phyloP scores from a whole-genome alignment of 2,888 invertebrate species.

The Troides oblongomaculatus region DNA sequence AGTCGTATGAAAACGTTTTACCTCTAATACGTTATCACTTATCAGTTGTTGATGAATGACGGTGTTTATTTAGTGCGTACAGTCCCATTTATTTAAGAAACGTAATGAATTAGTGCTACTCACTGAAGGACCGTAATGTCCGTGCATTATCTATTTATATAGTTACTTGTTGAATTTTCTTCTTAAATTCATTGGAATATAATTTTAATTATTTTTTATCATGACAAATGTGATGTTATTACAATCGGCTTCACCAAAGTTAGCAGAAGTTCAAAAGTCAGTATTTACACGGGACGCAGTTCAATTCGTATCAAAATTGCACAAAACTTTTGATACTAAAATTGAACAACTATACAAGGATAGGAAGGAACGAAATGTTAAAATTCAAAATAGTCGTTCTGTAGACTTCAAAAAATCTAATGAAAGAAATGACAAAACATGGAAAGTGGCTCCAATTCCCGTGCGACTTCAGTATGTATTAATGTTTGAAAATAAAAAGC shows the following conservation, averaged over 20 bases:
- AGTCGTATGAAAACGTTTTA: no score
- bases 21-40: neutral
- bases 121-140: no score
- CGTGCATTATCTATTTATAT: no score
- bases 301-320: constrained; percentile 77
- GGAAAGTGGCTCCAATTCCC: constrained; percentile 82
- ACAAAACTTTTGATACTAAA: constrained; percentile 69
- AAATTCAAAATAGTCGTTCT: constrained; percentile 45
- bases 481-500: neutral
- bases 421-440: constrained; percentile 66
- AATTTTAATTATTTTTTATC: neutral
- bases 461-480: constrained; percentile 69
- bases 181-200: neutral
- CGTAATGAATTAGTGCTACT: no score
- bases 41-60: neutral
- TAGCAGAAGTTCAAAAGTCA: constrained; percentile 75
- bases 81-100: neutral
- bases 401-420: constrained; percentile 67
- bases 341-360: constrained; percentile 70
- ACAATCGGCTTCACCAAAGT: constrained; percentile 74
- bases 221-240: constrained; percentile 57
- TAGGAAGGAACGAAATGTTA: constrained; percentile 58
- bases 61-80: neutral
- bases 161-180: neutral
- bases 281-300: constrained; percentile 80